Evolutionary conservation across 1,140 invertebrate genomes (phyloP).

Genomic region (Oryctes rhinoceros): DNA sequence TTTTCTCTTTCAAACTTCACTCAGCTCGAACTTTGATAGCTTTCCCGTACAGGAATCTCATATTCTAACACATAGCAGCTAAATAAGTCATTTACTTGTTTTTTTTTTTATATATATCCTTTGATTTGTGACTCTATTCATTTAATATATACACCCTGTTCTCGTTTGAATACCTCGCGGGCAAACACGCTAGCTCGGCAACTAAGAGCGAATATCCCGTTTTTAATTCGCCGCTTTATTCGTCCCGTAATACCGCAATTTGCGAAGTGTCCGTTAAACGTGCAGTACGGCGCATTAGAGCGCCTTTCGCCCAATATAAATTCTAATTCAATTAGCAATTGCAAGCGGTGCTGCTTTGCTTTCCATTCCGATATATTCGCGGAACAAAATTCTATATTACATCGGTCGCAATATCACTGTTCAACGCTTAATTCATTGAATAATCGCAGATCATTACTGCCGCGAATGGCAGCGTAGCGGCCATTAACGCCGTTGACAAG

Average conservation of each 20-base stretch:
- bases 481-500: slow-evolving; percentile 33
- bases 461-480: slow-evolving; percentile 6
- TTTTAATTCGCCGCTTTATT: not conserved
- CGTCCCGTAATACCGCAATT: not conserved
- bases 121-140: too few relatives aligned
- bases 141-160: too few relatives aligned
- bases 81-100: too few relatives aligned
- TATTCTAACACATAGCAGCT: too few relatives aligned
- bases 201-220: not conserved
- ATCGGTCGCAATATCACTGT: slow-evolving; percentile 23
- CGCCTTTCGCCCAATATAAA: slow-evolving; percentile 27
- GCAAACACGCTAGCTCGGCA: too few relatives aligned
- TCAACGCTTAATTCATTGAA: slow-evolving; percentile 26
- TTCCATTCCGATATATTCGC: not conserved
- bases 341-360: not conserved
- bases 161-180: too few relatives aligned
- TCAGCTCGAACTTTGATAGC: too few relatives aligned
- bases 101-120: too few relatives aligned
- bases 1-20: too few relatives aligned
- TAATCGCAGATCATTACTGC: slow-evolving; percentile 34
- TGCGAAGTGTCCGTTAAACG: not conserved
- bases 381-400: slow-evolving; percentile 12
- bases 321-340: slow-evolving; percentile 30
- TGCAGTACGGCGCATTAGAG: not conserved
- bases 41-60: too few relatives aligned